Conservation (phyloP, 64 coral and sea anemone species). For the Orbicella faveolata region DNA sequence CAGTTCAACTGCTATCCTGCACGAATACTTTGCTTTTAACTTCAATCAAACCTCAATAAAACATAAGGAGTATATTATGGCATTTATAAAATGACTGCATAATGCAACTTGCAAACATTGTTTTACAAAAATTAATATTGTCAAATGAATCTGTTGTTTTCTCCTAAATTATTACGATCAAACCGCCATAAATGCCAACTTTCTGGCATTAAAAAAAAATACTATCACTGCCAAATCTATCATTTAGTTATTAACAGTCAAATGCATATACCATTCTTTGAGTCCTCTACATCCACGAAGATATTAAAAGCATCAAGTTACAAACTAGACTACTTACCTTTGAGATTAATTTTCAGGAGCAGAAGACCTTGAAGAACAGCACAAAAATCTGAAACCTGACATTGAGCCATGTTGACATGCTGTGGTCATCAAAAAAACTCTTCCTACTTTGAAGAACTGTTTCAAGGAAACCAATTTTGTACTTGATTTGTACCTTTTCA, state of each 20-base stretch:
- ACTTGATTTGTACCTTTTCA: no score
- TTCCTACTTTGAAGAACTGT: not conserved
- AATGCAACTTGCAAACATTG: slow-evolving; percentile 2
- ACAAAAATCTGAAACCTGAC: not conserved
- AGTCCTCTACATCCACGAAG: no score
- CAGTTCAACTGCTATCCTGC: slow-evolving; percentile 44
- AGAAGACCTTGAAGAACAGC: not conserved
- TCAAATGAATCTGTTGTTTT: not conserved
- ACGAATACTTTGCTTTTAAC: slow-evolving; percentile 24
- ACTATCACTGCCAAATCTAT: no score
- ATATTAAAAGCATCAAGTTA: no score
- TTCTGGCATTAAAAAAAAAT: not conserved
- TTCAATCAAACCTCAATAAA: slow-evolving; percentile 35
- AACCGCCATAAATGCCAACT: not conserved
- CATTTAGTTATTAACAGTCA: no score
- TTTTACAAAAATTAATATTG: not conserved
- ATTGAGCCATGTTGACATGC: slow-evolving; percentile 31
- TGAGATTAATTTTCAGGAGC: not conserved
- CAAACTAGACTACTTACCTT: no score
- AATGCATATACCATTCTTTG: no score
- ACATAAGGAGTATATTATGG: not conserved
- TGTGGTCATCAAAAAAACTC: not conserved
- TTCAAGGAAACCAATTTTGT: no score
- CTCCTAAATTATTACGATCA: not conserved
- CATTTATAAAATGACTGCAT: slow-evolving; percentile 39